Evolutionary conservation across 2,888 invertebrate genomes (phyloP).

Genomic region (Zeuzera pyrina): DNA sequence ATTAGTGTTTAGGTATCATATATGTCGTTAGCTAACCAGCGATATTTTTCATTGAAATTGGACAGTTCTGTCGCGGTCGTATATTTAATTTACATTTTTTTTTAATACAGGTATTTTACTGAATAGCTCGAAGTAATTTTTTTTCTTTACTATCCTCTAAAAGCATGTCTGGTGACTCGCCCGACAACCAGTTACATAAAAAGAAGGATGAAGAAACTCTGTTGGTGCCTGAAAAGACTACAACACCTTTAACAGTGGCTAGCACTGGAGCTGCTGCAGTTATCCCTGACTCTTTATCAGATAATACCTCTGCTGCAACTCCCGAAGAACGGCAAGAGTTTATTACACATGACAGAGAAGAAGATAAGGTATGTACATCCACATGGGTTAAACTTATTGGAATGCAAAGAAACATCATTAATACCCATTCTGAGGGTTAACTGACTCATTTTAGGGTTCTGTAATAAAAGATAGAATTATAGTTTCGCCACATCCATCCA

Average conservation of each 20-base stretch:
- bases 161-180: constrained; percentile 60
- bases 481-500: too few species aligned
- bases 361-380: constrained; percentile 37
- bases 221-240: constrained; percentile 32
- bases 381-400: not conserved
- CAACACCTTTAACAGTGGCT: constrained; percentile 15
- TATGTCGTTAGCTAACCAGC: constrained; percentile 18
- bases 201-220: constrained; percentile 49
- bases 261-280: constrained; percentile 19
- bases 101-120: too few species aligned
- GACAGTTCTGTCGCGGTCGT: constrained; percentile 1
- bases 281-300: constrained; percentile 21
- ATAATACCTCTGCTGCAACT: constrained; percentile 19
- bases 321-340: constrained; percentile 40
- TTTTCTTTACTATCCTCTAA: constrained; percentile 24
- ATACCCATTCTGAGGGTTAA: too few species aligned
- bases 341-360: constrained; percentile 32
- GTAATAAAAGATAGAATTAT: too few species aligned
- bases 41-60: constrained; percentile 6
- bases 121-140: too few species aligned
- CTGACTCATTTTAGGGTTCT: too few species aligned
- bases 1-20: constrained; percentile 1
- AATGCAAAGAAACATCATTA: too few species aligned
- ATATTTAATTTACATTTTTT: not conserved
- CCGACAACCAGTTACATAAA: constrained; percentile 37